These are phyloP conservation scores for Cotesia vestalis DNA, from an alignment of 1,140 invertebrate genomes.

Conservation along the genomic window DNA sequence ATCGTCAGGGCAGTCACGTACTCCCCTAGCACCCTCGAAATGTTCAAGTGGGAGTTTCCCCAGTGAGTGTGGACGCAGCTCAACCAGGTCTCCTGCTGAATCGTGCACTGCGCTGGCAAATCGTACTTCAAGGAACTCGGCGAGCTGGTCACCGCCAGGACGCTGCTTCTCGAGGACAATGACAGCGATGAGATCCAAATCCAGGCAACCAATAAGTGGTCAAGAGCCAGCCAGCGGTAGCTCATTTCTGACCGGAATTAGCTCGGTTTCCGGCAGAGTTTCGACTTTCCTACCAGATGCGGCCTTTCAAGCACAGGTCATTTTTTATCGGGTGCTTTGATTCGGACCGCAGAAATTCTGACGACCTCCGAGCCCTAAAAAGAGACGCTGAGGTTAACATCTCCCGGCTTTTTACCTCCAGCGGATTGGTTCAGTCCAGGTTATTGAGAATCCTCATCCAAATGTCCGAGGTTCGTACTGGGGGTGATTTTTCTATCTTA, in stretches of 20 bases:
- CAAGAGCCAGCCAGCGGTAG: conserved; percentile 42
- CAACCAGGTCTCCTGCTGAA: conserved; percentile 80
- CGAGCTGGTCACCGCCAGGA: conserved; percentile 61
- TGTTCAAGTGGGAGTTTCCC: conserved; percentile 82
- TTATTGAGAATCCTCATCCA: no score
- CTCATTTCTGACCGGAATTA: conserved; percentile 29
- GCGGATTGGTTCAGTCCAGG: no score
- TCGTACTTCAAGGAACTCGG: conserved; percentile 74
- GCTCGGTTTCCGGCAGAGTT: conserved; percentile 32
- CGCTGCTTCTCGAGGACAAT: conserved; percentile 51
- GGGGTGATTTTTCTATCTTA: no score
- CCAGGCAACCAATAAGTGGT: conserved; percentile 38
- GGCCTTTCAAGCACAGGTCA: no score
- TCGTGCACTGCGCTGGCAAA: conserved; percentile 84
- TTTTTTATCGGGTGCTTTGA: no score
- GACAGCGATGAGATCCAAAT: conserved; percentile 14
- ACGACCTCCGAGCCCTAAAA: no score
- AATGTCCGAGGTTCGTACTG: no score
- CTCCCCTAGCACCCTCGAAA: conserved; percentile 84
- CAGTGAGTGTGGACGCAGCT: conserved; percentile 78
- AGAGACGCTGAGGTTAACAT: no score
- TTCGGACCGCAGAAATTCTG: no score
- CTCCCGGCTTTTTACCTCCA: no score
- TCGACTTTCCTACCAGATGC: conserved; percentile 6
- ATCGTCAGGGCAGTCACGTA: conserved; percentile 83